Conservation (phyloP, 2,113 vertebrate genomes). For the Lampris incognitus region DNA sequence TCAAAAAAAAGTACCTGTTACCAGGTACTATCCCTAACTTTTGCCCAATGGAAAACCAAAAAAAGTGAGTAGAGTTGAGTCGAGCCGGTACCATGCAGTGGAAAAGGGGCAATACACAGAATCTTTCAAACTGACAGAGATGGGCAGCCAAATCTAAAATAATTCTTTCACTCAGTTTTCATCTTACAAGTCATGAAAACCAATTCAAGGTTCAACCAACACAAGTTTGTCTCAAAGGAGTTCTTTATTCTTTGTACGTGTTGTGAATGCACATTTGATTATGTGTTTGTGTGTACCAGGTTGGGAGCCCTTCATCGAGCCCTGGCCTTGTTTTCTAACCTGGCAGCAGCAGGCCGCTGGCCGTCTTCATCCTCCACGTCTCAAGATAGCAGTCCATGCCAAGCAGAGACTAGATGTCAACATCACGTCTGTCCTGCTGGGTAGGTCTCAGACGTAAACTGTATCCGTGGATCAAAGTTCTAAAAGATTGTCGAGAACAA, state of each 20-base stretch:
- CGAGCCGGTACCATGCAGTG: too few species aligned
- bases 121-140: too few species aligned
- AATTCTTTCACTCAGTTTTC: neutral
- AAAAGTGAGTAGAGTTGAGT: too few species aligned
- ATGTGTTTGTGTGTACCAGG: constrained; percentile 74
- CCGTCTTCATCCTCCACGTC: constrained; percentile 92
- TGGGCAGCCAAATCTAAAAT: too few species aligned
- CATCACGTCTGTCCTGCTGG: constrained; percentile 92
- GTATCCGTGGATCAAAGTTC: constrained; percentile 30
- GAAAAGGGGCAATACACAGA: too few species aligned
- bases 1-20: too few species aligned
- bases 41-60: too few species aligned
- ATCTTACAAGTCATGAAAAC: too few species aligned
- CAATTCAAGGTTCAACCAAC: too few species aligned
- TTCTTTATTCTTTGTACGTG: constrained; percentile 4
- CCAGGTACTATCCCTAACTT: too few species aligned
- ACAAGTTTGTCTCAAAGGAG: too few species aligned
- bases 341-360: constrained; percentile 93
- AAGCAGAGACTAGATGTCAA: constrained; percentile 92
- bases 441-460: constrained; percentile 67
- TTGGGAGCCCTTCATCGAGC: constrained; percentile 97
- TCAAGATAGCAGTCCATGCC: constrained; percentile 90
- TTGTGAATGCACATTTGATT: neutral
- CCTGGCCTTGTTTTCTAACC: constrained; percentile 90
- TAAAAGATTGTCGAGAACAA: too few species aligned